A percentile compares a stretch with the other conserved stretches of the same genome.
Conservation (phyloP, 2,888 invertebrate genomes). For the Lochmaea crataegi region DNA sequence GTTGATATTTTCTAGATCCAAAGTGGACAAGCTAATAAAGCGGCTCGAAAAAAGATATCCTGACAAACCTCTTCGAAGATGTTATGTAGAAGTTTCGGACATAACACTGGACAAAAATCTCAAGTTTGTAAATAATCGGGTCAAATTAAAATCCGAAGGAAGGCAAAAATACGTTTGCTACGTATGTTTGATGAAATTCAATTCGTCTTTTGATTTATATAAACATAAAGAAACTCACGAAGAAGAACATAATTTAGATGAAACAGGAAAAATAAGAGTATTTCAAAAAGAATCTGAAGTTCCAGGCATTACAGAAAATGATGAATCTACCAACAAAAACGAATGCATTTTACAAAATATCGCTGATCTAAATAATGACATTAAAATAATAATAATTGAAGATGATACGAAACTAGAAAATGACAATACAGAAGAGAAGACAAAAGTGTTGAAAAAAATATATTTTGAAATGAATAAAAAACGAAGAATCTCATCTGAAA, state of each 20-base stretch:
- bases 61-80: not conserved
- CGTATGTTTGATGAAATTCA: constrained; percentile 26
- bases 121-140: constrained; percentile 17
- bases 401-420: not conserved
- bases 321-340: not conserved
- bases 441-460: not conserved
- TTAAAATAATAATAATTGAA: not conserved
- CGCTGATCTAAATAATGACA: not conserved
- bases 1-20: not conserved
- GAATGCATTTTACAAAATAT: not conserved
- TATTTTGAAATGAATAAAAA: not conserved
- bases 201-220: constrained; percentile 3
- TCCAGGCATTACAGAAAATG: not conserved
- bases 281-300: not conserved
- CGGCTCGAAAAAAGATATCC: not conserved
- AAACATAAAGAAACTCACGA: constrained; percentile 16
- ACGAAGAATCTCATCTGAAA: not conserved
- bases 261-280: not conserved
- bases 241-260: not conserved
- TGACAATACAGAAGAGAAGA: not conserved
- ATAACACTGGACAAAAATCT: constrained; percentile 10
- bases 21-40: not conserved
- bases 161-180: constrained; percentile 29
- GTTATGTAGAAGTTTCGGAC: constrained; percentile 4
- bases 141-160: constrained; percentile 3